A percentile compares a stretch with the other conserved stretches of the same genome.
phyloP scores from a whole-genome alignment of 2,797 vertebrate species.

The Diplodus puntazzo region DNA sequence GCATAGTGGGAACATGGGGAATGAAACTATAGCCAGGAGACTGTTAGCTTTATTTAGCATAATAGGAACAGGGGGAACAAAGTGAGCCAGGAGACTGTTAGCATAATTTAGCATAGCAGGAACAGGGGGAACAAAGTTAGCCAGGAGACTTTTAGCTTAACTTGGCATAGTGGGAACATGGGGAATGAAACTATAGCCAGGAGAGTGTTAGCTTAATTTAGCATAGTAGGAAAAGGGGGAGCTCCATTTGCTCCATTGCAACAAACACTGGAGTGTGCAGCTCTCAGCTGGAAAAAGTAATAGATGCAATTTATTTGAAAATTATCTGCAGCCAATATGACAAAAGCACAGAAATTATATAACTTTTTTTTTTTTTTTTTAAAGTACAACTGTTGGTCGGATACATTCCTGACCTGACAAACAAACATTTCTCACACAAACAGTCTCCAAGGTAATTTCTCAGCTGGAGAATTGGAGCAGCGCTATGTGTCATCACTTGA shows the following conservation, averaged over 20 bases:
- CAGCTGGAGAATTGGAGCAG: conserved; percentile 20
- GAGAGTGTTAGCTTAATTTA: too few relatives aligned
- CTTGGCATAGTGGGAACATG: too few relatives aligned
- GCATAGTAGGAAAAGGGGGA: too few relatives aligned
- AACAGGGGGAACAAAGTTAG: too few relatives aligned
- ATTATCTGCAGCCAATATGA: background rate
- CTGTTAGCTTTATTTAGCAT: too few relatives aligned
- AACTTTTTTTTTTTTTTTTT: background rate
- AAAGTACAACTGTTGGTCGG: conserved; percentile 19
- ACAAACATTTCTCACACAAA: conserved; percentile 18
- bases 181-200: too few relatives aligned
- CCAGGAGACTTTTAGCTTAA: too few relatives aligned
- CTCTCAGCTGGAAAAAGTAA: background rate
- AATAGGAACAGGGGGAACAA: too few relatives aligned
- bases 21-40: background rate
- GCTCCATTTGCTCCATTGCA: too few relatives aligned
- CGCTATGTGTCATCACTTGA: conserved; percentile 36
- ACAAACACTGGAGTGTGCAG: too few relatives aligned
- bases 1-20: background rate
- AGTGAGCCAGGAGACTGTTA: too few relatives aligned
- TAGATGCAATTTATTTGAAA: background rate
- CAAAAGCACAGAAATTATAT: background rate
- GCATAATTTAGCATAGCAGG: too few relatives aligned
- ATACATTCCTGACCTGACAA: conserved; percentile 7
- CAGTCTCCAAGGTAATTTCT: conserved; percentile 38